Evolutionary conservation across 2,888 invertebrate genomes (phyloP), one percentile per base, ranked within the genome.

Genomic region (Nycteola revayana): DNA sequence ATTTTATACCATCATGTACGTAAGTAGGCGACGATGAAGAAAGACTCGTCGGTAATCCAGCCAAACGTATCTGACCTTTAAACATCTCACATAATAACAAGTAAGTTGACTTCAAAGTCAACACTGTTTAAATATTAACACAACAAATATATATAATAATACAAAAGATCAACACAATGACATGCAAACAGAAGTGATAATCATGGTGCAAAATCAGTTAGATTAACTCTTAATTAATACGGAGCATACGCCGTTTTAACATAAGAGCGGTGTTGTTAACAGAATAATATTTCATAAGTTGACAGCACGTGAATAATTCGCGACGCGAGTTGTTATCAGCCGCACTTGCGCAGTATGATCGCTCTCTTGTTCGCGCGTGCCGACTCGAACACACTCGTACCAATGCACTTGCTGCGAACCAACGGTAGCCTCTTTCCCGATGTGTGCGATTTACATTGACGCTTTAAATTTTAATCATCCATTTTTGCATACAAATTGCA

Each of bases 231-330:
- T n/a, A 67, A 71, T 71, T 69, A 66, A 57, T 65, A 61, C 46
- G 42, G 45, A 49, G 51, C 60, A 60, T 66, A 67, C 59, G 64
- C 57, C 65, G 60, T 68, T 75, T 73, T 60, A 66, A 66, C 66
- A 65, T 62, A 66, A 75, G 67, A 60, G 66, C 58, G 53, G 50
- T 64, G 67, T 62, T 71, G 76, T 75, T 76, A 75, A 74, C 72
- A 72, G 69, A 70, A 76, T 76, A 75, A 78, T 76, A 78, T 79
- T 79, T 80, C 77, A 80, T 76, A 80, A 78, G 78, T 80, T 82
- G 82, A 79, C 83, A 82, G 78, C 79, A 76, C 70, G 81, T 78
- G 78, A 82, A 81, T 83, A 75, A 82, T 83, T 80, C 70, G 79
- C 76, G 70, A 71, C 64, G 61, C 71, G 65, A 50, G 74, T 69